Base-by-base conservation (phyloP, 1,140 invertebrate genomes). In the Aricia agestis region DNA sequence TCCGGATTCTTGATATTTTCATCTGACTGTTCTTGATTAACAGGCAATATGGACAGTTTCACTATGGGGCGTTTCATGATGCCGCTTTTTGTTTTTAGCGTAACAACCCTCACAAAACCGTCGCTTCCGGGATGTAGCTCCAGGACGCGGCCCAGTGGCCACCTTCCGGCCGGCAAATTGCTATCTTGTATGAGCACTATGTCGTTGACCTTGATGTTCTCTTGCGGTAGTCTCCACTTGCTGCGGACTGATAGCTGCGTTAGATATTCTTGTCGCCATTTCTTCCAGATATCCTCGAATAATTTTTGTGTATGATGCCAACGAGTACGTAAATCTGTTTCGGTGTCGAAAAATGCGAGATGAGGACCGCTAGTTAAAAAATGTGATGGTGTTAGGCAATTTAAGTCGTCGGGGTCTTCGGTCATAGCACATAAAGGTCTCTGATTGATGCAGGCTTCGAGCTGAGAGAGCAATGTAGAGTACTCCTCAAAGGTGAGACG, bases 141-240 rank as follows among this genome's bases (percentile, higher is more conserved):
- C 18, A 70, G 10, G 0, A 70, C 63, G 42, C 69, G 42, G 13
- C 69, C 63, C 15, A 71, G 41, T 31, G 69, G 61, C 69, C 69
- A 71, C 58, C 63, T 66, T 7, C 69, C 69, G 42, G 69, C 69
- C 10, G 63, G 69, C 41, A 71, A 63, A 66, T 71, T 66, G 18
- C 25, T 66, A 25, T 71, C 63, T 36, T 71, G 69, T 42, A 71
- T 71, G 45, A 71, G 58, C 41, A 71, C 69, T 57, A 71, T 71
- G 25, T 71, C 69, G 18, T 71, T 71, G 15, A 71, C 18, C 18
- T 71, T 71, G 63, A 71, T 71, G 45, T 71, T 71, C 2, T 67
- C 65, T 42, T 71, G 70, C 13, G 70, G 70, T 41, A 11, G 70
- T 67, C 70, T 67, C 65, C 70, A 71, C 70, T 71, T 71, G 45